These are phyloP conservation scores for Malurus splendens DNA, from an alignment of 2,797 vertebrate species.

Conservation along the genomic window DNA sequence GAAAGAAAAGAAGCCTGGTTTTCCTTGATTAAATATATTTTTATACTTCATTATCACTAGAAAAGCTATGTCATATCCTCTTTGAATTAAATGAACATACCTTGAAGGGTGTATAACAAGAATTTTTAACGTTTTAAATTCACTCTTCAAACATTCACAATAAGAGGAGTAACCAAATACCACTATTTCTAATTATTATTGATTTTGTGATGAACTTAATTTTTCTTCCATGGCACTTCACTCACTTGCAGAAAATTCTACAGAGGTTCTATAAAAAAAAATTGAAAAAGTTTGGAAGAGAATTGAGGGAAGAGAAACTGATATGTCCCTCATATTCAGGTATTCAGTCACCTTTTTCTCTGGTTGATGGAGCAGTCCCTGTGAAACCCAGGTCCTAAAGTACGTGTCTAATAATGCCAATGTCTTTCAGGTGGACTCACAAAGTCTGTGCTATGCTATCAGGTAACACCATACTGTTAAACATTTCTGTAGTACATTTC, in stretches of 20 bases:
- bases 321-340: not conserved
- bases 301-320: not conserved
- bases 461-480: not conserved
- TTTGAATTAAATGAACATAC: not conserved
- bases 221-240: not conserved
- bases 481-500: not conserved
- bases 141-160: not conserved
- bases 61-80: not conserved
- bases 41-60: not conserved
- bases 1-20: not conserved
- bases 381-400: not conserved
- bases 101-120: not conserved
- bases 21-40: not conserved
- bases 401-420: not conserved
- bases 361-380: not conserved
- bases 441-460: not conserved
- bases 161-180: not conserved
- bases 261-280: not conserved
- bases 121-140: not conserved
- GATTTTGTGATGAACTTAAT: not conserved
- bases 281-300: not conserved
- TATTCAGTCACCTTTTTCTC: not conserved
- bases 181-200: not conserved
- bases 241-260: not conserved
- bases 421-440: not conserved